phyloP scores from a whole-genome alignment of 2,113 vertebrate genomes.

The Microcebus murinus region DNA sequence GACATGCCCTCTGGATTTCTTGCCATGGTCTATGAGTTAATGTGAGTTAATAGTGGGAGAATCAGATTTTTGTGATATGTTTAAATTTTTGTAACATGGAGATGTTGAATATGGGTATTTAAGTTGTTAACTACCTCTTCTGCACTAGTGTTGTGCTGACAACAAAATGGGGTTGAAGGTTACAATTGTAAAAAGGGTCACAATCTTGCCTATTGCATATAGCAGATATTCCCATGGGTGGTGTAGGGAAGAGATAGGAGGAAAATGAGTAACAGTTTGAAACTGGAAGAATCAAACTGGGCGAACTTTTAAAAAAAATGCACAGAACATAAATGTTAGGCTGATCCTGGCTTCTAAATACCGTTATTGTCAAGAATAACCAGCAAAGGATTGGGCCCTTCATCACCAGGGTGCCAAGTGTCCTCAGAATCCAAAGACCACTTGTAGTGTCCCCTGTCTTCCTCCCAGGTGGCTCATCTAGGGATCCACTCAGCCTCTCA shows the following conservation, averaged over 20 bases:
- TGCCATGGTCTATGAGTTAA: background rate
- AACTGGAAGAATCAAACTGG: background rate
- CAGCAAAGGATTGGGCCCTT: background rate
- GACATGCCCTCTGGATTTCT: background rate
- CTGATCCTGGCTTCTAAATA: background rate
- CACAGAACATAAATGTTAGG: background rate
- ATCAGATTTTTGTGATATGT: background rate
- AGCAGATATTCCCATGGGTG: background rate
- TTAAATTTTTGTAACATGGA: background rate
- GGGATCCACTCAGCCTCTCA: background rate
- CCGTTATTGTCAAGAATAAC: background rate
- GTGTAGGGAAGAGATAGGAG: accelerated
- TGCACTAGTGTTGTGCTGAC: background rate
- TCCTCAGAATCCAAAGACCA: background rate
- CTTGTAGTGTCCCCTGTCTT: background rate
- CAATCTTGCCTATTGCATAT: background rate
- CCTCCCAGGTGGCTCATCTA: background rate
- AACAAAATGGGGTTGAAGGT: background rate
- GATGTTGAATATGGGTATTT: background rate
- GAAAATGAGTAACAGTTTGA: background rate
- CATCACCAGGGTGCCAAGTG: background rate
- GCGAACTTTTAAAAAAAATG: background rate
- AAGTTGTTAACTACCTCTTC: background rate
- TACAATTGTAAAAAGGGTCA: background rate
- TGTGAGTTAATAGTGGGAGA: background rate